phyloP scores from a whole-genome alignment of 2,797 vertebrate genomes.

The Rhinophrynus dorsalis region DNA sequence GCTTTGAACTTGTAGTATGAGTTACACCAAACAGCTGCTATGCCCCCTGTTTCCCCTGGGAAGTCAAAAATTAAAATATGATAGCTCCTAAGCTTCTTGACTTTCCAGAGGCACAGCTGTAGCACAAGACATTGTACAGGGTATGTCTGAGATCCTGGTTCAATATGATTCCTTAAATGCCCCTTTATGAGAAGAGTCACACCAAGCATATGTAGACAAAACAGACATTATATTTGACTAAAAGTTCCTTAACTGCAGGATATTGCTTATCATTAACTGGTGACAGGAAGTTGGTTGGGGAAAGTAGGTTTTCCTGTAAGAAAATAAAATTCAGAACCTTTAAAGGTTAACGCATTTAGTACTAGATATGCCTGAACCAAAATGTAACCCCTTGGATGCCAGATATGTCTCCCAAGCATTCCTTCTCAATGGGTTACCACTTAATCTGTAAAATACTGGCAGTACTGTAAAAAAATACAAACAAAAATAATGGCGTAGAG shows the following conservation, averaged over 20 bases:
- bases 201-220: conserved; percentile 17
- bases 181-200: background rate
- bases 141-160: conserved; percentile 60
- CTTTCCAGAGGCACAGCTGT: conserved; percentile 61
- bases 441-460: no score
- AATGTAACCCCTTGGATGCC: background rate
- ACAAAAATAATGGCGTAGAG: no score
- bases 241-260: conserved; percentile 55
- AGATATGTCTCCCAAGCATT: no score
- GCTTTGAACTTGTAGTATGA: conserved; percentile 58
- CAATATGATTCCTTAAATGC: background rate
- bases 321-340: conserved; percentile 15
- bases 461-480: no score
- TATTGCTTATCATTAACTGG: conserved; percentile 66
- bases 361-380: background rate
- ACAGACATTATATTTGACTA: conserved; percentile 51
- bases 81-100: conserved; percentile 61
- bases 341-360: background rate
- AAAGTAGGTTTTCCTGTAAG: conserved; percentile 63
- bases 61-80: conserved; percentile 62
- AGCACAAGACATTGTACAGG: conserved; percentile 58
- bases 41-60: conserved; percentile 67
- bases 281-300: conserved; percentile 68
- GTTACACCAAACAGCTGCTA: conserved; percentile 71
- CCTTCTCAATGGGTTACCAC: background rate